Conservation (phyloP, 2,113 vertebrate species). For the Plecotus auritus region DNA sequence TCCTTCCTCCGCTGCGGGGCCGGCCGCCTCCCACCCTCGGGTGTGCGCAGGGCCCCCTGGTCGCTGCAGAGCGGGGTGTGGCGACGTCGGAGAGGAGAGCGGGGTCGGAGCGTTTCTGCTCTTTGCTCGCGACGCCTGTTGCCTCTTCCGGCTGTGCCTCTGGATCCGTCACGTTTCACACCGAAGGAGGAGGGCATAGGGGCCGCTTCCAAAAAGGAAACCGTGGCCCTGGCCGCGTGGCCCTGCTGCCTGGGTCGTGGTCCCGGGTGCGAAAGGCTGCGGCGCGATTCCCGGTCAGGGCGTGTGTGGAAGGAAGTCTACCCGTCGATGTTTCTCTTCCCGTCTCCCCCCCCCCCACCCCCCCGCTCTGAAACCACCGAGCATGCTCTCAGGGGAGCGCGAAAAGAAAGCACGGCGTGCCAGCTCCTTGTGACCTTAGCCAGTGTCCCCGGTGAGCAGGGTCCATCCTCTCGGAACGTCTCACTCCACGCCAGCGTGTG, state of each 20-base stretch:
- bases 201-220: background rate
- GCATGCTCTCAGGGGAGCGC: no score
- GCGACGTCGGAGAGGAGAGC: background rate
- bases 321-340: no score
- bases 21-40: fast-evolving
- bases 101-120: background rate
- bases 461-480: background rate
- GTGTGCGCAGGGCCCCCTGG: background rate
- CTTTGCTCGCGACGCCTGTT: background rate
- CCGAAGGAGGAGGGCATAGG: background rate
- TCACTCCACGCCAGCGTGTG: no score
- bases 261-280: no score
- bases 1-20: background rate
- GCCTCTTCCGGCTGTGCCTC: background rate
- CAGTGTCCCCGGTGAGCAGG: background rate
- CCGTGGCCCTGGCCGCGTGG: no score
- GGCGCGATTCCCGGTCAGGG: no score
- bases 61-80: background rate
- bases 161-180: background rate
- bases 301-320: no score
- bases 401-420: background rate
- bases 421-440: background rate
- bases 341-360: no score
- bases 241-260: no score
- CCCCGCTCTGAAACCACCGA: no score